Evolutionary conservation across 2,797 vertebrate species (phyloP).

Genomic region (Cyclopterus lumpus): DNA sequence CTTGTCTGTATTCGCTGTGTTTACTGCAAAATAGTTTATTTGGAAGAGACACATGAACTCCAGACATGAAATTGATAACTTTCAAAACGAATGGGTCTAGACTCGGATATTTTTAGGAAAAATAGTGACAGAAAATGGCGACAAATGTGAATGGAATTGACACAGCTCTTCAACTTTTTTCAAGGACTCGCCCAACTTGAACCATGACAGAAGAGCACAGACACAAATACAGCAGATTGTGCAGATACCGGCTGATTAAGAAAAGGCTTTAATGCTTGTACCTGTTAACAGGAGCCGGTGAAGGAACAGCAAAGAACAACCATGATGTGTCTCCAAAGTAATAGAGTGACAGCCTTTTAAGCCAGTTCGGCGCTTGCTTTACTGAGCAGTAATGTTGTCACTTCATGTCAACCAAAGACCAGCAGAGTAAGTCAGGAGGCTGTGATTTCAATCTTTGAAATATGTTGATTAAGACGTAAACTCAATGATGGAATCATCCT

Average conservation of each 20-base stretch:
- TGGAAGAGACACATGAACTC: slow-evolving; percentile 4
- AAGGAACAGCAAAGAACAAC: neutral
- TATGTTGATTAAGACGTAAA: slow-evolving; percentile 49
- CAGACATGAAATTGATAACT: neutral
- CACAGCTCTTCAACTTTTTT: neutral
- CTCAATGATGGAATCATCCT: slow-evolving; percentile 30
- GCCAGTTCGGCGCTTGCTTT: neutral
- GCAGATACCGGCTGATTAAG: neutral
- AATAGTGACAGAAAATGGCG: neutral
- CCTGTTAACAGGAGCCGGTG: neutral
- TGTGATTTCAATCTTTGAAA: neutral
- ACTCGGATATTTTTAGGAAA: neutral
- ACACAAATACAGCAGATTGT: neutral
- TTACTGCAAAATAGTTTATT: neutral
- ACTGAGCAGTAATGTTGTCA: neutral
- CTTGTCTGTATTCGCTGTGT: neutral
- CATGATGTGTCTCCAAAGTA: neutral
- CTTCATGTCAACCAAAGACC: neutral
- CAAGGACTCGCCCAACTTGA: neutral
- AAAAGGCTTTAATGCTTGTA: neutral
- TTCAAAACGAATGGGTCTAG: neutral
- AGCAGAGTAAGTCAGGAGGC: slow-evolving; percentile 3
- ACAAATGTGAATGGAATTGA: neutral
- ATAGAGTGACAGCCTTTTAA: neutral
- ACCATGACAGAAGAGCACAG: neutral